Percentiles rank a stretch among this genome's conserved stretches.
phyloP scores from a whole-genome alignment of 1,140 invertebrate species.

The Cotesia vestalis region DNA sequence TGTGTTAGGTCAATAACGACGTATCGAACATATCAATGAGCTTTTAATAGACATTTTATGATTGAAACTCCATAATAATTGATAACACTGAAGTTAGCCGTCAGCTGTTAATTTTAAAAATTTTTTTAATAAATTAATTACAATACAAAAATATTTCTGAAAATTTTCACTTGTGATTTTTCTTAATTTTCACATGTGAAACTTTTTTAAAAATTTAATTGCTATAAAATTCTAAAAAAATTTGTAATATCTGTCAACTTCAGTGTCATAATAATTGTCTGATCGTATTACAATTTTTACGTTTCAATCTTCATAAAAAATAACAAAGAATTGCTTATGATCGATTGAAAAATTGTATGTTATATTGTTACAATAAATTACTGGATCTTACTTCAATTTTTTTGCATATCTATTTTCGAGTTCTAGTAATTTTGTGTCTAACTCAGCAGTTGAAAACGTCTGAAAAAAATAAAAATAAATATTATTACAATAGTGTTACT shows the following conservation, averaged over 20 bases:
- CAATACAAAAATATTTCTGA: too few relatives aligned
- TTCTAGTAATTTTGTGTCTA: conserved; percentile 54
- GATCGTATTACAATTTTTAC: conserved; percentile 10
- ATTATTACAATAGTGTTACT: too few relatives aligned
- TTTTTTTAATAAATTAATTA: too few relatives aligned
- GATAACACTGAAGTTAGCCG: too few relatives aligned
- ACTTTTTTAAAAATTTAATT: too few relatives aligned
- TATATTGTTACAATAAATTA: not conserved
- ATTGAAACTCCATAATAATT: not conserved
- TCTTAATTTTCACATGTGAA: too few relatives aligned
- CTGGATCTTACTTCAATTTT: conserved; percentile 44
- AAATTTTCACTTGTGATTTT: too few relatives aligned
- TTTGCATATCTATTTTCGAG: conserved; percentile 54
- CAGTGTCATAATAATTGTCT: not conserved
- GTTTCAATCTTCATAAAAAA: conserved; percentile 2
- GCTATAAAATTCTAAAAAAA: too few relatives aligned
- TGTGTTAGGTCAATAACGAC: conserved; percentile 49
- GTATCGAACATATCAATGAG: conserved; percentile 41
- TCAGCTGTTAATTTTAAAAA: too few relatives aligned
- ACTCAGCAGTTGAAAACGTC: conserved; percentile 56
- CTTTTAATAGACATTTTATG: not conserved
- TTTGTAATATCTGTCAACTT: too few relatives aligned
- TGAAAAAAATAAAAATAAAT: conserved; percentile 43
- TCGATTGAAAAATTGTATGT: not conserved
- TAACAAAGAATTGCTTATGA: not conserved